phyloP scores from a whole-genome alignment of 2,797 vertebrate species.

The Platyrinchus mystaceus region DNA sequence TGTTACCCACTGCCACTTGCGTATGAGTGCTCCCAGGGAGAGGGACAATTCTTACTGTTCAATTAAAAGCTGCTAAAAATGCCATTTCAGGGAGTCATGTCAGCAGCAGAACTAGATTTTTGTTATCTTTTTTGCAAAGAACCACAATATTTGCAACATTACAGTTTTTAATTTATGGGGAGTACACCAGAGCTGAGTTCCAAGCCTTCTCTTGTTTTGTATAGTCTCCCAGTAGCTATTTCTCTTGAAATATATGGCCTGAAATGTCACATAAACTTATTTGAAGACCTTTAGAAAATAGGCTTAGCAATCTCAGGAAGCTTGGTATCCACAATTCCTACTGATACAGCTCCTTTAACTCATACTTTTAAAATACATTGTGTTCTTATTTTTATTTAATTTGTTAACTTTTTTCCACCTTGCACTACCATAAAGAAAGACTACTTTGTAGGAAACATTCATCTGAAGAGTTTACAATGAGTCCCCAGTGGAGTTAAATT shows the following conservation, averaged over 20 bases:
- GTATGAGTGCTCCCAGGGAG: not conserved
- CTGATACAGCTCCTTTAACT: not conserved
- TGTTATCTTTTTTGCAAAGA: not conserved
- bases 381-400: not conserved
- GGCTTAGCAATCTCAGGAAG: not conserved
- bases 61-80: not conserved
- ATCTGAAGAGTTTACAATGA: not conserved
- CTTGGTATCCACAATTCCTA: too few species aligned
- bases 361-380: not conserved
- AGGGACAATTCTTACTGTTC: not conserved
- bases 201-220: rapidly evolving
- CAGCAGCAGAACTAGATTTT: not conserved
- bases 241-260: not conserved
- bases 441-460: not conserved
- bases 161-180: rapidly evolving
- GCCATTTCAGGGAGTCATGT: rapidly evolving
- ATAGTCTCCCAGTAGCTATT: not conserved
- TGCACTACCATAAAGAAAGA: not conserved
- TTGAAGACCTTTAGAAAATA: not conserved
- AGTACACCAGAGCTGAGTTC: not conserved
- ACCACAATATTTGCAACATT: not conserved
- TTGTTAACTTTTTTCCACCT: not conserved
- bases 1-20: not conserved
- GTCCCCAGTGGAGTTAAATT: not conserved
- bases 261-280: not conserved